These are phyloP conservation scores for Lerema accius DNA, from an alignment of 1,140 invertebrate species.

Conservation along the genomic window DNA sequence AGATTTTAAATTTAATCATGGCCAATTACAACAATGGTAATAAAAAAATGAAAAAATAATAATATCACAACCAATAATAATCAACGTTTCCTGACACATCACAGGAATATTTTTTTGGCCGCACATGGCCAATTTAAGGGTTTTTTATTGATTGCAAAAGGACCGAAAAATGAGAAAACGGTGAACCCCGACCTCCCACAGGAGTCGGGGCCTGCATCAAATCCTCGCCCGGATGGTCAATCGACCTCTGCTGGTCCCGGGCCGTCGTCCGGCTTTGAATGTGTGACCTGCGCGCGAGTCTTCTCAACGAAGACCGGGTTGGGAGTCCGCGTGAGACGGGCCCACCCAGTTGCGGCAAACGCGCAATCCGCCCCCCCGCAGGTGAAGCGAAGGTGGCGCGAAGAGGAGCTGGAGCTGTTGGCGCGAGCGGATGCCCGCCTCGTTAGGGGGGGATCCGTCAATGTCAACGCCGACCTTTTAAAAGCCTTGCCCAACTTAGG, in stretches of 20 bases:
- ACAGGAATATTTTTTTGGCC: too few relatives aligned
- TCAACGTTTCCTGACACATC: too few relatives aligned
- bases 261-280: slow-evolving; percentile 9
- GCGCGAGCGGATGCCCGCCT: slow-evolving; percentile 8
- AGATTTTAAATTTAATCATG: too few relatives aligned
- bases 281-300: neutral
- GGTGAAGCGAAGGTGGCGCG: slow-evolving; percentile 24
- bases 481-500: slow-evolving; percentile 25
- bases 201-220: slow-evolving; percentile 30
- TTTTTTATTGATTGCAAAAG: too few relatives aligned
- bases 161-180: neutral
- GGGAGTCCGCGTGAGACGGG: slow-evolving; percentile 19
- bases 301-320: slow-evolving; percentile 23
- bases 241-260: slow-evolving; percentile 16
- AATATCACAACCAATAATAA: too few relatives aligned
- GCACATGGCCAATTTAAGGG: too few relatives aligned
- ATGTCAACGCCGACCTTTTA: slow-evolving; percentile 21
- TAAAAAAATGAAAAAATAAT: too few relatives aligned
- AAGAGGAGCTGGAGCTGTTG: slow-evolving; percentile 18
- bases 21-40: too few relatives aligned
- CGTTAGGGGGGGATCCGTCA: neutral
- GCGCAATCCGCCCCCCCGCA: slow-evolving; percentile 13
- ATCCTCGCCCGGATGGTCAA: slow-evolving; percentile 9
- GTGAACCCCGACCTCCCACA: slow-evolving; percentile 29
- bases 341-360: slow-evolving; percentile 30